Base-by-base conservation (phyloP, 2,888 invertebrate genomes). In the Aleiodes leptofemur region DNA sequence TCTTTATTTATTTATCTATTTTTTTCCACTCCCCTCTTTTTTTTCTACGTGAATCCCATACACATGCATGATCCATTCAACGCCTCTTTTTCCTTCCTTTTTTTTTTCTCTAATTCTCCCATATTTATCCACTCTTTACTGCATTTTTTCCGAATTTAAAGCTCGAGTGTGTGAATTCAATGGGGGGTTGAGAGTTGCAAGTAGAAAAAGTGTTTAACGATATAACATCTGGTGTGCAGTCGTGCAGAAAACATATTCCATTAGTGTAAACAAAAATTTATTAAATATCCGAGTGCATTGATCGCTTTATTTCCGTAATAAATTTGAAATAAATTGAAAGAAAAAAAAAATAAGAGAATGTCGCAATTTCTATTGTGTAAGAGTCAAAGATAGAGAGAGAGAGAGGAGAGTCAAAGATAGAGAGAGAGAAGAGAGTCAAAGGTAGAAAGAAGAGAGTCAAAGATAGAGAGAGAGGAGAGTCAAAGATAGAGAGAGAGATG, bases 221-320 rank as follows among this genome's bases (percentile, higher is more conserved):
- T 43, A 64, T 64, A 3, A 48, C 64, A 64, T 64, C 64, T 64
- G 64, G 38, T 48, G 64, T 43, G 48, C 64, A 64, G 64, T 61
- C 34, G 43, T 13, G 38, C 14, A 14, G 7, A 64, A 23, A 34
- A 48, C 64, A 14, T 16, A 38, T 38, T n/a, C 9, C 14, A 23
- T 43, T 16, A 64, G 64, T 64, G 5, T 64, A 48, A 64, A 64
- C n/a, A 48, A 64, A 48, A 64, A 48, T 48, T 64, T 3, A 64
- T 43, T 14, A 38, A 43, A n/a, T 38, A 14, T 13, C 13, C 13
- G 34, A 61, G 61, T 6, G 55, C 14, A 55, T 16, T 55, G 55
- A 55, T 55, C 14, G 55, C 55, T 55, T 55, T 55, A n/a, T 13
- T 55, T 3, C 43, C 8, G 9, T 43, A 8, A 9, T 43, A 43